Base-by-base conservation (phyloP, 2,888 invertebrate species). In the Hymenopus coronatus region DNA sequence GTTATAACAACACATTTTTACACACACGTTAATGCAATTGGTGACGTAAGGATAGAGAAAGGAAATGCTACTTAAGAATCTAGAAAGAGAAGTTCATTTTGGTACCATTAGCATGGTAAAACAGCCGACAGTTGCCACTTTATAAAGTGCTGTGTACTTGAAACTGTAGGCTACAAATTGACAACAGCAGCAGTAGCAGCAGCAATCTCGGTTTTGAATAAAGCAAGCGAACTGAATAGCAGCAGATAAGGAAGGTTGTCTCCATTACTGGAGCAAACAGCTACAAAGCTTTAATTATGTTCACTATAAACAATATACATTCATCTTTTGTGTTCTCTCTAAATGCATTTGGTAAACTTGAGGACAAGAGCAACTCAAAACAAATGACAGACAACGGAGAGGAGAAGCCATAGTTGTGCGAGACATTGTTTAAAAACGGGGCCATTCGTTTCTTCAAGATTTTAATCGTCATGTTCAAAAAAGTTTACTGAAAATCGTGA, bases 211-310 rank as follows among this genome's bases (percentile, higher is more conserved):
- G 27, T 87, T 82, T 25, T 9, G 40, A 87, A 87, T 82, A 87
- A 87, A 54, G 82, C 54, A 82, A 86, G 87, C 82, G 33, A 54
- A 28, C 54, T 87, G 46, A 87, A 87, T 30, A 82, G 81, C 87
- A n/a, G 87, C 87, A n/a, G 87, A 87, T 87, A 87, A 87, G 82
- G 28, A 70, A 87, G 33, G 82, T 33, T 33, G 87, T 28, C n/a
- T 87, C 40, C 87, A 87, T 82, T 87, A n/a, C n/a, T 85, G 84
- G 86, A 54, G 85, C 12, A 20, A 20, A 40, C n/a, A n/a, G 84
- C 25, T 33, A 30, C 84, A 33, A 25, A n/a, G 84, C 33, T 85
- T 46, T 85, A 85, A 85, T 85, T 85, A 85, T 46, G 46, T 46
- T n/a, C 85, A 27, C 54, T 70, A 70, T 70, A 70, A 70, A 70